These are phyloP conservation scores for Lapara coniferarum DNA, from an alignment of 2,888 invertebrate genomes.

Conservation along the genomic window DNA sequence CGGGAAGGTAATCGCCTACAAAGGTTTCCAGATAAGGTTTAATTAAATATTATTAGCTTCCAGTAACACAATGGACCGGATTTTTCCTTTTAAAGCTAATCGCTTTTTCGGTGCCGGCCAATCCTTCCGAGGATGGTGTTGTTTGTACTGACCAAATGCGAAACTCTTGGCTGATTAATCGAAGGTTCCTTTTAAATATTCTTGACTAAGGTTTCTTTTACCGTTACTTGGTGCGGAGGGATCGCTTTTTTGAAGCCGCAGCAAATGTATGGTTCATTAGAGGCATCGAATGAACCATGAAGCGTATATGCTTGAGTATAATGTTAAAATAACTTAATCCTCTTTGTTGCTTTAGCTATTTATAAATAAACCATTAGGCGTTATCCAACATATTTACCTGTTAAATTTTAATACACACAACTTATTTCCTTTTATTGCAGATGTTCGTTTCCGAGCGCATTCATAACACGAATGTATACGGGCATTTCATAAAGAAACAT, in stretches of 20 bases:
- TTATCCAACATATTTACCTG: too few relatives aligned
- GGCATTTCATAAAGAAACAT: background rate
- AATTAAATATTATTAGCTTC: conserved; percentile 42
- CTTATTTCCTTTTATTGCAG: too few relatives aligned
- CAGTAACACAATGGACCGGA: conserved; percentile 46
- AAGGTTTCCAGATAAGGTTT: conserved; percentile 37
- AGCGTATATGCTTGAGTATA: too few relatives aligned
- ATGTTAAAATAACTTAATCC: too few relatives aligned
- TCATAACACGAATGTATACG: background rate
- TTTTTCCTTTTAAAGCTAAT: conserved; percentile 46
- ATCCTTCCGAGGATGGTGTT: conserved; percentile 4
- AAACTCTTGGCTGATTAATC: conserved; percentile 8
- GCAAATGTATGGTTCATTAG: background rate
- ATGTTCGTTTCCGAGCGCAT: too few relatives aligned
- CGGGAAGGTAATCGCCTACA: conserved; percentile 37
- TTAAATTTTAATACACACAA: too few relatives aligned
- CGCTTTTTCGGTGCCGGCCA: conserved; percentile 11
- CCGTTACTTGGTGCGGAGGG: background rate
- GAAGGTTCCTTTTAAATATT: background rate
- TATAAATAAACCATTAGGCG: background rate
- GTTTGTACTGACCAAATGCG: conserved; percentile 8
- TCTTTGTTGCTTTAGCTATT: background rate
- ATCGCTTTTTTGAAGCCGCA: background rate
- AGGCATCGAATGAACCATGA: too few relatives aligned
- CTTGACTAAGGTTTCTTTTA: background rate